These are phyloP conservation scores for Pyrocephalus nanus DNA, from an alignment of 2,797 vertebrate species.

Conservation along the genomic window DNA sequence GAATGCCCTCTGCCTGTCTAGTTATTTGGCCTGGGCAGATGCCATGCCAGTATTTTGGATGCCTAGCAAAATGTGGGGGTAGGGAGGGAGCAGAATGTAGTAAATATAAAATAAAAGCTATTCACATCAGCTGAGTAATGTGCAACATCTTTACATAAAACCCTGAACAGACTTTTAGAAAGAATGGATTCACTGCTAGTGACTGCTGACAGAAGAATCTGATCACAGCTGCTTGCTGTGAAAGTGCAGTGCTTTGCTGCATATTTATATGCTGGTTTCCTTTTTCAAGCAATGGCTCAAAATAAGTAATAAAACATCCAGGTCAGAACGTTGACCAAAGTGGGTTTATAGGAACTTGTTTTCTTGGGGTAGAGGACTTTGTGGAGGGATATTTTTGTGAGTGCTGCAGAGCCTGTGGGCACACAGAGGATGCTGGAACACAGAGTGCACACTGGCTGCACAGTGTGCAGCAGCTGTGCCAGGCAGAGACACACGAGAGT, in stretches of 20 bases:
- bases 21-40: background rate
- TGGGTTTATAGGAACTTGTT: background rate
- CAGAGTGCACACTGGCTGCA: background rate
- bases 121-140: background rate
- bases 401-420: background rate
- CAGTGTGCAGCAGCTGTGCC: slow-evolving; percentile 62
- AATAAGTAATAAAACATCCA: background rate
- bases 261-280: background rate
- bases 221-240: background rate
- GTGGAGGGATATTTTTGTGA: background rate
- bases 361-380: background rate
- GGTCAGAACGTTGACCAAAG: background rate
- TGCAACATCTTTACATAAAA: background rate
- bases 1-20: background rate
- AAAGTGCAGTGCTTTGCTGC: background rate
- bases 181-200: background rate
- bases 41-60: background rate
- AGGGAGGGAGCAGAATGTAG: background rate
- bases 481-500: slow-evolving; percentile 61
- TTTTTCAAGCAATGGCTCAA: background rate
- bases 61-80: background rate
- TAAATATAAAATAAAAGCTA: background rate
- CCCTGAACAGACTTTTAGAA: background rate
- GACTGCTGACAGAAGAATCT: background rate
- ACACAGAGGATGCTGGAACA: background rate